phyloP scores from a whole-genome alignment of 2,797 vertebrate genomes.

The Pseudomugil gertrudae region DNA sequence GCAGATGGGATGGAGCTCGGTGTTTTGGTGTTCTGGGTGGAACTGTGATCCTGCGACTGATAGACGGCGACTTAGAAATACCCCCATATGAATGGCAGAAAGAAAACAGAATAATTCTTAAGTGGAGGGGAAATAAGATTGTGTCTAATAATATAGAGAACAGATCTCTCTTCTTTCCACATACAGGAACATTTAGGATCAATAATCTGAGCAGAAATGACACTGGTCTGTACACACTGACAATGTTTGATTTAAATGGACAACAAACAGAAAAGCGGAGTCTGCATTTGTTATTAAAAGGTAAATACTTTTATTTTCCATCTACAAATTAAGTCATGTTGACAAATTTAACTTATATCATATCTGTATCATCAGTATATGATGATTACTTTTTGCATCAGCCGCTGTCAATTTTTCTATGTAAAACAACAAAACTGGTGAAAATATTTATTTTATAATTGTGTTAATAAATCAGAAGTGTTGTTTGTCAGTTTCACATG shows the following conservation, averaged over 20 bases:
- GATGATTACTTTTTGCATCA: accelerated
- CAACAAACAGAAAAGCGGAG: accelerated
- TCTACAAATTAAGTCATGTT: not conserved
- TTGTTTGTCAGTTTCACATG: too few species aligned
- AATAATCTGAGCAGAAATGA: constrained; percentile 27
- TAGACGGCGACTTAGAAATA: not conserved
- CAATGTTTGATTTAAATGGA: accelerated
- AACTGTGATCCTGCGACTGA: constrained; percentile 20
- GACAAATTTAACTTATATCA: not conserved
- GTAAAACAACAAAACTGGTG: too few species aligned
- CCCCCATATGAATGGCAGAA: accelerated
- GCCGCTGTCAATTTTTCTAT: too few species aligned
- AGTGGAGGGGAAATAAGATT: accelerated
- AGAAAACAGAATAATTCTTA: accelerated
- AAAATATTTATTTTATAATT: too few species aligned
- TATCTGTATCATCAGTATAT: not conserved
- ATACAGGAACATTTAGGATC: constrained; percentile 44
- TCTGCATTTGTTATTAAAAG: constrained; percentile 54
- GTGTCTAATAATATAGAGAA: accelerated
- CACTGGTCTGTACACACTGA: constrained; percentile 18
- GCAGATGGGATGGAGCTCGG: constrained; percentile 26
- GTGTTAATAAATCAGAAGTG: too few species aligned
- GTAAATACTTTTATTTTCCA: constrained; percentile 28
- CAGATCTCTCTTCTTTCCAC: constrained; percentile 28
- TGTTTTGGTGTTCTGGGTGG: constrained; percentile 64